Conservation (phyloP, 2,888 invertebrate species). For the Rambutsinella grinnellia region DNA sequence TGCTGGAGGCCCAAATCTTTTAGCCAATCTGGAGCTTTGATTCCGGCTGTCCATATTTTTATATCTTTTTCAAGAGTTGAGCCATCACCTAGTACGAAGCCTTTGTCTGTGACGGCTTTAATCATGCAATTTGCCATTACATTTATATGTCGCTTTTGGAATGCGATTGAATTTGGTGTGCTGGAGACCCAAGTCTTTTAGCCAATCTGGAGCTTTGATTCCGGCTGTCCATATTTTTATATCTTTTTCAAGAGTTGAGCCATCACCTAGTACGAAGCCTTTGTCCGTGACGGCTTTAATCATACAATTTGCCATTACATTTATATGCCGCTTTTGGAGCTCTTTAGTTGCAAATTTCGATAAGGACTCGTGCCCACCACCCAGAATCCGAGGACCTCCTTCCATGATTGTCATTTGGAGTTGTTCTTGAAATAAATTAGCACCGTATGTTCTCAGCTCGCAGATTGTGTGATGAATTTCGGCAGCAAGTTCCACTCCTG, state of each 20-base stretch:
- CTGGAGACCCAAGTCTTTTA: constrained; percentile 31
- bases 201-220: constrained; percentile 55
- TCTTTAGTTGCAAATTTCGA: constrained; percentile 49
- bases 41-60: constrained; percentile 62
- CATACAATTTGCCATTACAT: constrained; percentile 25
- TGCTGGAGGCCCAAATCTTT: constrained; percentile 43
- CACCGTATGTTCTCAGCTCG: constrained; percentile 48
- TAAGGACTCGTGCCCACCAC: constrained; percentile 35
- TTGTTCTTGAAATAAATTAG: constrained; percentile 48
- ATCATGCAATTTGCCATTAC: constrained; percentile 47
- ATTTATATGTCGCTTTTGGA: too few relatives aligned
- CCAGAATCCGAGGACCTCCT: constrained; percentile 45
- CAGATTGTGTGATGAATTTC: constrained; percentile 60
- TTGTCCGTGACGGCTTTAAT: constrained; percentile 42
- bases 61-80: constrained; percentile 48
- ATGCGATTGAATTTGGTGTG: constrained; percentile 31
- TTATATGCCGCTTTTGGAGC: constrained; percentile 44
- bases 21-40: constrained; percentile 59
- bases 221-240: constrained; percentile 61
- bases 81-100: constrained; percentile 48
- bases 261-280: constrained; percentile 51
- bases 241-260: constrained; percentile 37
- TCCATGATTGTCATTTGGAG: constrained; percentile 61
- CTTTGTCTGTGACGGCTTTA: constrained; percentile 42
- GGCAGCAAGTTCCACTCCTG: constrained; percentile 59